Evolutionary conservation across 2,113 vertebrate genomes (phyloP), one percentile per base, ranked within the genome.

Genomic region (Oryzias javanicus): DNA sequence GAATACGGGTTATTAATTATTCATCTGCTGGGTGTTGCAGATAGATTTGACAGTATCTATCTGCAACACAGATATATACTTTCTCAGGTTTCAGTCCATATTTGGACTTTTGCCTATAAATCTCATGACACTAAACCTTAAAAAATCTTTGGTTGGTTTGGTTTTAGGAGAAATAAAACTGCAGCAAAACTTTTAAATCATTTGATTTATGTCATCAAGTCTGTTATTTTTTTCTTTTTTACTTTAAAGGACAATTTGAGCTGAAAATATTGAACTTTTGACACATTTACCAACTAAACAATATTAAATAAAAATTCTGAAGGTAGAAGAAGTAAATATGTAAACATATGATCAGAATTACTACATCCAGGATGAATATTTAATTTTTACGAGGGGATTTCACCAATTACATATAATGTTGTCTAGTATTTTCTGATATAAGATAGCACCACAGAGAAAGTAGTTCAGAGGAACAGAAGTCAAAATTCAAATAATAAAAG

Each of bases 141-240:
- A 35, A 35, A 35, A 35, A 13, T 10, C 35, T 35, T 35, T 35
- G 64, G 60, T 48, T 72, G 74, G 15, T 58, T 51, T 13, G 6
- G 41, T 59, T 67, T 46, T 27, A 59, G 16, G 49, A 63, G 53
- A 53, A 68, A 71, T 72, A 70, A 73, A 47, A 29, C 47, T 61
- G 44, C 19, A 18, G 17, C 19, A 24, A 7, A 22, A 44, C 6
- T 25, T 40, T 0, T 4, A 20, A 56, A 60, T 24, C 6, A 55
- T 56, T 49, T 25, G 12, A 63, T 7, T 54, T 80, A 67, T 57
- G 49, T 46, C 35, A 49, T 48, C 10, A 64, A 68, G 52, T 27
- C 22, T 14, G 7, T 27, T 6, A 1, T 27, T 1, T 27, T 27
- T 27, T 27, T 1, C 6, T 5, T 6, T 27, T 27, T 27, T 27